phyloP scores from a whole-genome alignment of 2,888 invertebrate species.

The Callyntrura guangdongensis region DNA sequence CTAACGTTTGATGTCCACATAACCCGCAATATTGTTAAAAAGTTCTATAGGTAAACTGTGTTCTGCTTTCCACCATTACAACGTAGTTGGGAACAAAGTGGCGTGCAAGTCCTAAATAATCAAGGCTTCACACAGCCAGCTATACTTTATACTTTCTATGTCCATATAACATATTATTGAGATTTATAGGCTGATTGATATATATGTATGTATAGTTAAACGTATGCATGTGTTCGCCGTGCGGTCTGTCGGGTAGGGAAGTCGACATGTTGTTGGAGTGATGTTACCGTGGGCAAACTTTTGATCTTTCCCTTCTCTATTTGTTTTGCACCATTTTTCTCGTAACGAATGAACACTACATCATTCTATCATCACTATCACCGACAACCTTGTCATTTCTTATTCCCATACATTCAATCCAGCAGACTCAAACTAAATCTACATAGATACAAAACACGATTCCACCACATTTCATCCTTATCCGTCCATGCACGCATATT shows the following conservation, averaged over 20 bases:
- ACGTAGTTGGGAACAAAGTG: background rate
- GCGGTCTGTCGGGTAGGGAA: too few species aligned
- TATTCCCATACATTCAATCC: background rate
- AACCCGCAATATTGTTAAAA: background rate
- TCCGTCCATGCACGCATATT: background rate
- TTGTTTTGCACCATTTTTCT: slow-evolving; percentile 34
- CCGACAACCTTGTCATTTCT: background rate
- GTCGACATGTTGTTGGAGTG: background rate
- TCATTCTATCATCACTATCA: background rate
- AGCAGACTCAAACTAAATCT: background rate
- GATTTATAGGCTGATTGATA: background rate
- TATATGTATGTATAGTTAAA: background rate
- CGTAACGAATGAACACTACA: background rate
- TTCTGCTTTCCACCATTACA: background rate
- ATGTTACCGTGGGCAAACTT: slow-evolving; percentile 35
- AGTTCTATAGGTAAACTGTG: background rate
- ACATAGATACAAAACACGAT: slow-evolving; percentile 6
- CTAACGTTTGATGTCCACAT: background rate
- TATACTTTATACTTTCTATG: background rate
- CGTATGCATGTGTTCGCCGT: background rate
- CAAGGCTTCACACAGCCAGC: background rate
- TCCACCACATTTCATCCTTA: background rate
- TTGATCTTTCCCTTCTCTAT: slow-evolving; percentile 41
- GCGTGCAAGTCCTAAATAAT: background rate
- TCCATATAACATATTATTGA: background rate